These are phyloP conservation scores for Cyclophora albipunctata DNA, from an alignment of 2,888 invertebrate genomes.

Conservation along the genomic window DNA sequence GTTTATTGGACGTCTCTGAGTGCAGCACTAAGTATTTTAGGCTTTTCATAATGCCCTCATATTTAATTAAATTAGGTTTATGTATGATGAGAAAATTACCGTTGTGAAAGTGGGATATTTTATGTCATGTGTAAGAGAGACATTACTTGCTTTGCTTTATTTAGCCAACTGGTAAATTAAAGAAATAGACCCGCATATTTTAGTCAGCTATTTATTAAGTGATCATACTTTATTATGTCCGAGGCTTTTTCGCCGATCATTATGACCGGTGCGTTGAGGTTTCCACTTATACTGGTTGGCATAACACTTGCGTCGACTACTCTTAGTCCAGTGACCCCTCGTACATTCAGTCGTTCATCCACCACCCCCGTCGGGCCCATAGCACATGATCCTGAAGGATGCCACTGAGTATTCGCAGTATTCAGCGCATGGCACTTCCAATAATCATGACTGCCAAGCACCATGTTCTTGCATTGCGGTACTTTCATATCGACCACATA, in stretches of 20 bases:
- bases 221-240: constrained; percentile 15
- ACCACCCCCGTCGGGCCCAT: constrained; percentile 45
- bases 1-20: no score
- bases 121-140: no score
- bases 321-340: constrained; percentile 12
- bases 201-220: not conserved
- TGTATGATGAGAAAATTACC: no score
- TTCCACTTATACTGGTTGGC: constrained; percentile 71
- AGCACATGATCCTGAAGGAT: constrained; percentile 39
- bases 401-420: constrained; percentile 77
- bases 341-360: constrained; percentile 31
- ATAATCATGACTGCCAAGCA: constrained; percentile 29
- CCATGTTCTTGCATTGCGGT: constrained; percentile 24
- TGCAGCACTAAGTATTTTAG: no score
- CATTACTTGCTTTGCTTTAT: no score
- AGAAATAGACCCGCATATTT: no score
- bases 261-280: constrained; percentile 69
- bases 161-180: no score
- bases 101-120: no score
- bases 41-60: no score
- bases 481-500: constrained; percentile 23
- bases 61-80: no score
- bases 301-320: constrained; percentile 31
- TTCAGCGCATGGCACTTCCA: constrained; percentile 38
- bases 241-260: constrained; percentile 24